Conservation (phyloP, 2,888 invertebrate species). For the Microchrysa polita region DNA sequence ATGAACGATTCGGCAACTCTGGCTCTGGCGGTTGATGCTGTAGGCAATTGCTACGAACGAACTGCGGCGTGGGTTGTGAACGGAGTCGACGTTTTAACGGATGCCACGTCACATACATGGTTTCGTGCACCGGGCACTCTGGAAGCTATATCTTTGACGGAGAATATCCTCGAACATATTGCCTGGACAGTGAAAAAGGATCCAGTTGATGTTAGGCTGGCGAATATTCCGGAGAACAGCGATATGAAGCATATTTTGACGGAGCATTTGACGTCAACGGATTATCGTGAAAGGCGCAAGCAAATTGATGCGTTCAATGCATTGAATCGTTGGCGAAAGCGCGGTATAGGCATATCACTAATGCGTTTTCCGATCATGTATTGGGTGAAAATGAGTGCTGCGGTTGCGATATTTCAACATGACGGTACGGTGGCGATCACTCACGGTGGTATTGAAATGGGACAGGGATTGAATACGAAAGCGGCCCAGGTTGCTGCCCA, state of each 20-base stretch:
- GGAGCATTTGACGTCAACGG: conserved; percentile 65
- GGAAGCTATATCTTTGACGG: conserved; percentile 72
- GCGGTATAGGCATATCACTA: conserved; percentile 73
- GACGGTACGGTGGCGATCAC: conserved; percentile 77
- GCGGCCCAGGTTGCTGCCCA: conserved; percentile 79
- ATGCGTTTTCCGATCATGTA: conserved; percentile 73
- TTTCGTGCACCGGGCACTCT: conserved; percentile 72
- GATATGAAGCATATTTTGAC: conserved; percentile 66
- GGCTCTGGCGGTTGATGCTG: conserved; percentile 56
- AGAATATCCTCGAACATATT: conserved; percentile 75
- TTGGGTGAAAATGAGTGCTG: conserved; percentile 68
- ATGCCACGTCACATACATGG: conserved; percentile 75
- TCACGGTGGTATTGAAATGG: conserved; percentile 80
- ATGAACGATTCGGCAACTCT: conserved; percentile 67
- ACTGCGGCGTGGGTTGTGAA: conserved; percentile 73
- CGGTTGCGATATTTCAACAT: conserved; percentile 74
- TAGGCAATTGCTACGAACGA: conserved; percentile 72
- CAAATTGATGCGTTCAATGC: conserved; percentile 71
- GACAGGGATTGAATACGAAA: conserved; percentile 83
- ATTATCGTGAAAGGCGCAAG: conserved; percentile 68
- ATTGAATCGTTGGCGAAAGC: conserved; percentile 83
- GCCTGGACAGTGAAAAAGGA: conserved; percentile 68
- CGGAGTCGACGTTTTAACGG: conserved; percentile 73
- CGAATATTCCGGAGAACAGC: conserved; percentile 65
- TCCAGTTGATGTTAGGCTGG: conserved; percentile 68